These are phyloP conservation scores for Oriolus oriolus DNA, from an alignment of 2,113 vertebrate species.

Conservation along the genomic window DNA sequence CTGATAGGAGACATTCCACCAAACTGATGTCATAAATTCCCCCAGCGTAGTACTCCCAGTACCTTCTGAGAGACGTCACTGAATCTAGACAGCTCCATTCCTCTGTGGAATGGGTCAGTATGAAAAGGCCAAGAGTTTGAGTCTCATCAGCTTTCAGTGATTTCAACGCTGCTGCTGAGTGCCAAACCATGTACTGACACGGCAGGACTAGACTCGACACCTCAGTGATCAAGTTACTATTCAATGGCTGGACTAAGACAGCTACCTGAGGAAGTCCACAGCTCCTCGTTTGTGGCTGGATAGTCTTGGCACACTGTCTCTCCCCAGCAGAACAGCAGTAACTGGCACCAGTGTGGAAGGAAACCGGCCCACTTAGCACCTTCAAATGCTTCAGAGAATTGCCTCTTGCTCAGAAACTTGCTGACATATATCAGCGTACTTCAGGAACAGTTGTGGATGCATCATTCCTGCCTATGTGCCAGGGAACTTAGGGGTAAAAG, in stretches of 20 bases:
- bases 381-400: background rate
- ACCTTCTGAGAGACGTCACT: background rate
- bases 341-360: background rate
- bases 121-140: background rate
- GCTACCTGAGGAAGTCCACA: background rate
- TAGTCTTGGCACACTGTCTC: background rate
- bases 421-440: background rate
- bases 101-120: background rate
- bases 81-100: background rate
- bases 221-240: background rate
- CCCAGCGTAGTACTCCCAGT: accelerated
- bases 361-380: background rate
- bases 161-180: background rate
- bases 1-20: background rate
- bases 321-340: background rate
- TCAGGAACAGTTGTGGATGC: background rate
- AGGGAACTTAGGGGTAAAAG: background rate
- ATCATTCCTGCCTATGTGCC: background rate
- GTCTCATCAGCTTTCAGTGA: background rate
- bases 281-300: background rate
- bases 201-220: background rate
- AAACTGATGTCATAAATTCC: background rate
- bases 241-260: background rate
- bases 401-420: background rate
- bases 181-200: background rate